These are phyloP conservation scores for Acestrorhynchus altus DNA, from an alignment of 2,797 vertebrate genomes.

Conservation along the genomic window DNA sequence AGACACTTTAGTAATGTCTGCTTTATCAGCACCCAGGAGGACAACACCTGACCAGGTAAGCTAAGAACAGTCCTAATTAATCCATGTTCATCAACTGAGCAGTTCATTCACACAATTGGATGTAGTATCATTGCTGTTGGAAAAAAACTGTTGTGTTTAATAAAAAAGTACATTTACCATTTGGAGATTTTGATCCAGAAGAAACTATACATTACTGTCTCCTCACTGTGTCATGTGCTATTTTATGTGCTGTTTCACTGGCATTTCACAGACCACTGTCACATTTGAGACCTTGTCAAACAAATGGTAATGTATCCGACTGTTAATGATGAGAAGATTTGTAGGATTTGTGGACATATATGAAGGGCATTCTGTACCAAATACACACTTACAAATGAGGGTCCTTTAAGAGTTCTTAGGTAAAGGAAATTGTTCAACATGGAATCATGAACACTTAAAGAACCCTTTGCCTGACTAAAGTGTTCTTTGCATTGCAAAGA, in stretches of 20 bases:
- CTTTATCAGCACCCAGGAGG: constrained; percentile 60
- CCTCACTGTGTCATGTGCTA: not conserved
- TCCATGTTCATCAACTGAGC: not conserved
- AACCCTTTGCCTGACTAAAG: too few relatives aligned
- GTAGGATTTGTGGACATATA: not conserved
- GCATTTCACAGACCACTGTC: not conserved
- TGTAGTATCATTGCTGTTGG: not conserved
- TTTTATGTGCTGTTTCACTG: not conserved
- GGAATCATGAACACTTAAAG: too few relatives aligned
- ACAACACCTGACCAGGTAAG: constrained; percentile 58
- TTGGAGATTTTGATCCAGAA: too few relatives aligned
- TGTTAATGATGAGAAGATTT: not conserved
- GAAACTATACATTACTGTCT: not conserved
- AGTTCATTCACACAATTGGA: not conserved
- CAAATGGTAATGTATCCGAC: not conserved
- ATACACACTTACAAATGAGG: too few relatives aligned
- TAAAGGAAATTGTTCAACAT: too few relatives aligned
- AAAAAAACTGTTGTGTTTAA: too few relatives aligned
- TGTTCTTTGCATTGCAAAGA: too few relatives aligned
- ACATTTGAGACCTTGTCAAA: not conserved
- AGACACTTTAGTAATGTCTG: constrained; percentile 66
- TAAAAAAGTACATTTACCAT: too few relatives aligned
- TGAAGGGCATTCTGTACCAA: not conserved
- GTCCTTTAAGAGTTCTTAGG: too few relatives aligned
- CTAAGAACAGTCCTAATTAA: not conserved